These are phyloP conservation scores for Cistogaster globosa DNA, from an alignment of 2,888 invertebrate genomes.

Conservation along the genomic window DNA sequence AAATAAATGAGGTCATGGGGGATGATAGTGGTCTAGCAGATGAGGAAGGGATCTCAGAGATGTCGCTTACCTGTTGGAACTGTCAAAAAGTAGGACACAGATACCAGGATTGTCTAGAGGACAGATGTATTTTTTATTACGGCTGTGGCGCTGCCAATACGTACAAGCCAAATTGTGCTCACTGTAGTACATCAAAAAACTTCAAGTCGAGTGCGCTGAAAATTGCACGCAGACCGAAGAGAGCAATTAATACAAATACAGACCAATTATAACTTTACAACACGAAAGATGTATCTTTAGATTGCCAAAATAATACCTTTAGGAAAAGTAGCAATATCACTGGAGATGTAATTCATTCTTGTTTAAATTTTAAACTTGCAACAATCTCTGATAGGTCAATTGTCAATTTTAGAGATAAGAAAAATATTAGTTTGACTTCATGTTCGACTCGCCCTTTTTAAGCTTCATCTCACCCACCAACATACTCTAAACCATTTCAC, in stretches of 20 bases:
- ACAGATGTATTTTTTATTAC: constrained; percentile 54
- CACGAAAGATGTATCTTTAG: not conserved
- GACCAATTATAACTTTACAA: not conserved
- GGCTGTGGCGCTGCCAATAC: constrained; percentile 47
- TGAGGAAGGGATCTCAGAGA: not conserved
- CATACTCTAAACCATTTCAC: not conserved
- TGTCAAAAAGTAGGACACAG: constrained; percentile 33
- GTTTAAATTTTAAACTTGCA: too few relatives aligned
- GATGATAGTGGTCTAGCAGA: not conserved
- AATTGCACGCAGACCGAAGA: constrained; percentile 5
- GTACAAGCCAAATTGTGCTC: constrained; percentile 37
- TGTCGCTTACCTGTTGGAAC: constrained; percentile 43
- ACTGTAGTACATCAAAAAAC: constrained; percentile 51
- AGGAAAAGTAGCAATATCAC: not conserved
- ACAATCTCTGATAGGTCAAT: too few relatives aligned
- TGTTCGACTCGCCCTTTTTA: not conserved
- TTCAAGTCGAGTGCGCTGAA: too few relatives aligned
- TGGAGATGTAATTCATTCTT: not conserved
- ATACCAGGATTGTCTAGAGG: constrained; percentile 40
- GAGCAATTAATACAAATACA: constrained; percentile 6
- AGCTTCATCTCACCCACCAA: not conserved
- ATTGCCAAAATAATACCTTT: not conserved
- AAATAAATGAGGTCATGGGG: not conserved
- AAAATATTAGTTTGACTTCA: not conserved
- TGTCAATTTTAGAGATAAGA: not conserved